Conservation (phyloP, 2,888 invertebrate genomes). For the Conomelus anceps region DNA sequence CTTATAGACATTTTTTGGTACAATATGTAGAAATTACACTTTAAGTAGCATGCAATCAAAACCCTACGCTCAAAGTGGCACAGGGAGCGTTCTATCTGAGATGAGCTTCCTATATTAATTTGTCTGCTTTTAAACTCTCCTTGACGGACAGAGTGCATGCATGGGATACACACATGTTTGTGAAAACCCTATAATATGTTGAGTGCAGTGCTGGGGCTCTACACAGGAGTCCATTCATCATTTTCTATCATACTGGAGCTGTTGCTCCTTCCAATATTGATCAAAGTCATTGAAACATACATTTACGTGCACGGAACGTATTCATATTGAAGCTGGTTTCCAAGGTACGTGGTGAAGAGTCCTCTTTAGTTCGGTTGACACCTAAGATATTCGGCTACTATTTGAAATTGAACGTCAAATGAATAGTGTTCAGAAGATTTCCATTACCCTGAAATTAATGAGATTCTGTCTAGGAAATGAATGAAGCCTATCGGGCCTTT, state of each 20-base stretch:
- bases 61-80: not conserved
- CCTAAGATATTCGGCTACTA: not conserved
- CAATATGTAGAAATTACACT: no score
- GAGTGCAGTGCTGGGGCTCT: not conserved
- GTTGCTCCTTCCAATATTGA: not conserved
- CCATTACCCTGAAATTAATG: not conserved
- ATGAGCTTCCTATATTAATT: not conserved
- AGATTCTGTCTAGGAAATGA: not conserved
- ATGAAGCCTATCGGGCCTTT: not conserved
- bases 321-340: not conserved
- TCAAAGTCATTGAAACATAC: not conserved
- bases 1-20: no score
- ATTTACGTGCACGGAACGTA: not conserved
- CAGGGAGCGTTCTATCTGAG: not conserved
- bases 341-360: not conserved
- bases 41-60: no score
- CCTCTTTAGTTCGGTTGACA: not conserved
- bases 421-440: not conserved
- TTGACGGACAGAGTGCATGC: not conserved
- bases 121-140: not conserved
- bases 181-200: not conserved
- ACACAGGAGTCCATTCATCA: not conserved
- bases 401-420: not conserved
- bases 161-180: not conserved
- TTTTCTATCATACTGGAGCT: not conserved